Evolutionary conservation across 2,797 vertebrate species (phyloP), one percentile per base, ranked within the genome.

Genomic region (Eospalax fontanierii): DNA sequence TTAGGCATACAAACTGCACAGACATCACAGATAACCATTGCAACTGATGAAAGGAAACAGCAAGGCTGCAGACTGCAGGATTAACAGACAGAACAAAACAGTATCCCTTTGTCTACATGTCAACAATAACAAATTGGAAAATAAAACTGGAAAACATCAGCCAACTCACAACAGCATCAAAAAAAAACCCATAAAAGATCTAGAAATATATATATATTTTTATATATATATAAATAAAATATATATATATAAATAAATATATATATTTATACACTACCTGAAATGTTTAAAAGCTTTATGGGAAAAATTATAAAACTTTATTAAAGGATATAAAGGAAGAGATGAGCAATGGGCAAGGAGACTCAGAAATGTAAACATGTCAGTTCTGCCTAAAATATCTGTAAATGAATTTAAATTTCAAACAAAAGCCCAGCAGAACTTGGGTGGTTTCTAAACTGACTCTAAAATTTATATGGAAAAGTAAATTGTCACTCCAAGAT

Each of bases 311-410:
- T 84, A 84, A 87, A 87, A 91, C 26, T 74, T 89, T 86, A 83
- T 79, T 93, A 6, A 65, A 88, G 33, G 86, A 88, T 88, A 76
- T 71, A 88, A 76, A 65, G 30, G 71, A 88, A 93, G 81, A 89
- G 65, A 46, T 66, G 82, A 88, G 61, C 59, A 92, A 84, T 66
- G 54, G 3, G 12, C 8, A 91, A 92, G 26, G 35, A 76, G 71
- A 71, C 71, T 68, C 75, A 43, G 70, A 83, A 40, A 28, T 33
- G 68, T 46, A 68, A 86, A 84, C 80, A 74, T 6, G 30, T 28
- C 86, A 76, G 30, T 26, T 19, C 71, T 35, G 21, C 61, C 35
- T 68, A 73, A 68, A 76, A 65, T 73, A 70, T 26, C 71, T 80
- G 21, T 70, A 91, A 57, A 70, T 89, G 73, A 71, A 84, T 92